phyloP scores from a whole-genome alignment of 2,113 vertebrate species.

The Cinclus cinclus region DNA sequence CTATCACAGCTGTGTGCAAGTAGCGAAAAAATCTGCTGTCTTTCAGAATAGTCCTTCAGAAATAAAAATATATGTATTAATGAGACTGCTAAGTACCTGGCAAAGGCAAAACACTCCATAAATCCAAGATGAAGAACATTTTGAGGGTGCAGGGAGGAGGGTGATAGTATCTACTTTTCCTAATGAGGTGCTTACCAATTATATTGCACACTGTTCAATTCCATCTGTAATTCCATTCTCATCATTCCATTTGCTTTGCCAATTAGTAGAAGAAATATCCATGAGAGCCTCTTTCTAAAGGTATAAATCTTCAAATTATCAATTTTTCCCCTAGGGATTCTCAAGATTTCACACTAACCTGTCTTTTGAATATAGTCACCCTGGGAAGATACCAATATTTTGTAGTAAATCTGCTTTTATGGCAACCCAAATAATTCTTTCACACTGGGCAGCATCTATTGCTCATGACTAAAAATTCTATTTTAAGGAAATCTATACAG shows the following conservation, averaged over 20 bases:
- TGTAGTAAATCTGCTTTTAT: neutral
- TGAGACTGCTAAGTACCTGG: neutral
- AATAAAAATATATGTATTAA: neutral
- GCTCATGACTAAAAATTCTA: neutral
- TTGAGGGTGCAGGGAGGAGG: neutral
- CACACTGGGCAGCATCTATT: neutral
- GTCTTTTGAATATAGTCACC: neutral
- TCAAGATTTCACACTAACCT: neutral
- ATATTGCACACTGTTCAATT: neutral
- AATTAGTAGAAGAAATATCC: neutral
- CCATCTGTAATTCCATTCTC: neutral
- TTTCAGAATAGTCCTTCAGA: slow-evolving; percentile 88
- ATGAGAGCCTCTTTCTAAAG: neutral
- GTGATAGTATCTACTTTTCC: neutral
- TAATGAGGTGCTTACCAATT: neutral
- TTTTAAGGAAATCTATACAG: neutral
- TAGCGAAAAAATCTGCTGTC: slow-evolving; percentile 95
- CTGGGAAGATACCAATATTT: neutral
- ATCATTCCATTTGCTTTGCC: neutral
- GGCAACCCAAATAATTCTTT: neutral
- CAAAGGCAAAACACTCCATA: neutral
- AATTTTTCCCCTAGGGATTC: neutral
- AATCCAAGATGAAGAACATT: neutral
- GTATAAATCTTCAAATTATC: neutral
- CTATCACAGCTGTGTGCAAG: slow-evolving; percentile 91